These are phyloP conservation scores for Drosophila robusta DNA, from an alignment of 2,888 invertebrate genomes.

Conservation along the genomic window DNA sequence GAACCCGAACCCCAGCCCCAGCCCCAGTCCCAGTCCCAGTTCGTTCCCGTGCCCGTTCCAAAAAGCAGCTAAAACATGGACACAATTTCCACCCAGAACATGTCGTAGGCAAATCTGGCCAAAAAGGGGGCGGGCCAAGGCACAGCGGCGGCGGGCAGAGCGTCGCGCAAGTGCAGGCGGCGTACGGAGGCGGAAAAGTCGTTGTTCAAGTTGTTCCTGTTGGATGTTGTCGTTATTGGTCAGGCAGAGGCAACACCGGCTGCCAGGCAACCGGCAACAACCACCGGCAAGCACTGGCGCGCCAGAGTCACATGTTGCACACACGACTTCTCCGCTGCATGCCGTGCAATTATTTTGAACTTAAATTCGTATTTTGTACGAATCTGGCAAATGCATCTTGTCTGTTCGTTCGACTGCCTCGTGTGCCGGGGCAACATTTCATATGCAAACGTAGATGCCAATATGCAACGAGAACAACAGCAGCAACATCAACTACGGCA, in stretches of 20 bases:
- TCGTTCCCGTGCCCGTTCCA: background rate
- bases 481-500: constrained; percentile 7
- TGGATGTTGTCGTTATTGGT: constrained; percentile 62
- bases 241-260: constrained; percentile 38
- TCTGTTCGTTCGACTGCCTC: constrained; percentile 48
- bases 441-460: constrained; percentile 67
- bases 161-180: constrained; percentile 30
- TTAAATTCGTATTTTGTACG: constrained; percentile 81
- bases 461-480: constrained; percentile 18
- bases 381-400: constrained; percentile 82
- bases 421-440: constrained; percentile 55
- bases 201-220: constrained; percentile 74
- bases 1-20: background rate
- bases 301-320: constrained; percentile 49
- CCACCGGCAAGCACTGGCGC: constrained; percentile 2
- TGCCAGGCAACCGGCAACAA: constrained; percentile 16
- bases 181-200: constrained; percentile 76
- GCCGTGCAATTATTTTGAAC: constrained; percentile 83
- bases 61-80: constrained; percentile 39
- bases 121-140: constrained; percentile 27
- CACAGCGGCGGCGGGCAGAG: constrained; percentile 10
- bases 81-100: constrained; percentile 78
- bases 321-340: constrained; percentile 70
- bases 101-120: constrained; percentile 63
- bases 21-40: constrained; percentile 10